A percentile compares a stretch with the other conserved stretches of the same genome.
These are phyloP conservation scores for Taxidea taxus DNA, from an alignment of 2,113 vertebrate genomes.

Conservation along the genomic window DNA sequence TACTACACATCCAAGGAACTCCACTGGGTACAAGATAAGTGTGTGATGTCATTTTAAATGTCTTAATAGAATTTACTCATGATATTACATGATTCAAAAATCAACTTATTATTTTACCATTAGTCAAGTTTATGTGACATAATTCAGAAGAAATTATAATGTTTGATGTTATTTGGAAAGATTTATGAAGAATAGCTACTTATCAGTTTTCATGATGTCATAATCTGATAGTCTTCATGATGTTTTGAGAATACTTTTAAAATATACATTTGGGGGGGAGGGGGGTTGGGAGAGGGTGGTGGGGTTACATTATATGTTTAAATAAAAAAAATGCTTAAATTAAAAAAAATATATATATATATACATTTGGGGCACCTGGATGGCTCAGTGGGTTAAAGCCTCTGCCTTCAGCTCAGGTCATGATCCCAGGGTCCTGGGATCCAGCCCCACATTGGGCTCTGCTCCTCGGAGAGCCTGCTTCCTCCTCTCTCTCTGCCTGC, in stretches of 20 bases:
- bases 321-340: too few species aligned
- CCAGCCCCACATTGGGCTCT: too few species aligned
- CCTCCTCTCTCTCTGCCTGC: too few species aligned
- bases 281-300: too few species aligned
- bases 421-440: too few species aligned
- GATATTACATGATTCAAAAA: constrained; percentile 9
- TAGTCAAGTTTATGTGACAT: constrained; percentile 33
- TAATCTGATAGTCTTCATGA: background rate
- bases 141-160: constrained; percentile 6
- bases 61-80: constrained; percentile 26
- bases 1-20: background rate
- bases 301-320: too few species aligned
- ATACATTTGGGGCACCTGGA: too few species aligned
- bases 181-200: constrained; percentile 9
- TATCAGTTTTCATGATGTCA: background rate
- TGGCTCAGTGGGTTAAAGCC: too few species aligned
- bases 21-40: background rate
- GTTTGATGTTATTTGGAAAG: background rate
- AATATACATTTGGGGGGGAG: too few species aligned
- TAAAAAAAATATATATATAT: too few species aligned
- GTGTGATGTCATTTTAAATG: background rate
- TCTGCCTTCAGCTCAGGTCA: too few species aligned
- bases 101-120: background rate
- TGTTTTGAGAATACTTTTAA: constrained; percentile 30
- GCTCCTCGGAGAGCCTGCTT: too few species aligned